A percentile compares a stretch with the other conserved stretches of the same genome.
Conservation (phyloP, 1,140 invertebrate species). For the Whitmania pigra region DNA sequence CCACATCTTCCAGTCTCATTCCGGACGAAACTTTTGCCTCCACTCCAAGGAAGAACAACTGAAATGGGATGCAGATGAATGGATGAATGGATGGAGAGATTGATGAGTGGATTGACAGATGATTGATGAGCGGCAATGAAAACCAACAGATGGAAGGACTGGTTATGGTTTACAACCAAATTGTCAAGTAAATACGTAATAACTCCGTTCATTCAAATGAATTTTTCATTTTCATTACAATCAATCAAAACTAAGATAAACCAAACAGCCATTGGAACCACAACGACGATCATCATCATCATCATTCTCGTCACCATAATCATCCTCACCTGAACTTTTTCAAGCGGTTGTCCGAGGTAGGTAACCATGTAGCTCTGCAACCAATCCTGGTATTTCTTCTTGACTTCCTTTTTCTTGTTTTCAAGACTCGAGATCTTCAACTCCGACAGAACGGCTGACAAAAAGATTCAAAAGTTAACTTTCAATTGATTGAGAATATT, state of each 20-base stretch:
- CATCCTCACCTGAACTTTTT: constrained; percentile 73
- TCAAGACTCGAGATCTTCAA: constrained; percentile 84
- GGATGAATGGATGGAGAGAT: background rate
- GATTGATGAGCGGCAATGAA: background rate
- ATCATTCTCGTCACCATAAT: too few species aligned
- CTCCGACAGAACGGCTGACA: constrained; percentile 61
- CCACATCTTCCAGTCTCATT: constrained; percentile 90
- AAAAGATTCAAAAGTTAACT: background rate
- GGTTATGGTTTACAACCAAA: background rate
- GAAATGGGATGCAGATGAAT: constrained; percentile 31
- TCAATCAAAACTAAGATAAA: too few species aligned
- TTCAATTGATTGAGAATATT: background rate
- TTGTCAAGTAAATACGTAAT: background rate
- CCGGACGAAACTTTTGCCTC: constrained; percentile 77
- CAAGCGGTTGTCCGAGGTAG: constrained; percentile 85
- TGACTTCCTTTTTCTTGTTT: constrained; percentile 73
- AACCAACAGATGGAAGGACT: background rate
- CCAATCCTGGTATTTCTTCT: constrained; percentile 77
- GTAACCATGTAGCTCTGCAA: constrained; percentile 77
- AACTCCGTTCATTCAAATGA: too few species aligned
- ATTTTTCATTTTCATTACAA: too few species aligned
- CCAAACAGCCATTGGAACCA: too few species aligned
- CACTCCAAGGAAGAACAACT: constrained; percentile 89
- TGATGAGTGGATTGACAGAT: too few species aligned
- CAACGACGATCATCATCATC: too few species aligned